Evolutionary conservation across 2,113 vertebrate genomes (phyloP).

Genomic region (Bufo bufo): DNA sequence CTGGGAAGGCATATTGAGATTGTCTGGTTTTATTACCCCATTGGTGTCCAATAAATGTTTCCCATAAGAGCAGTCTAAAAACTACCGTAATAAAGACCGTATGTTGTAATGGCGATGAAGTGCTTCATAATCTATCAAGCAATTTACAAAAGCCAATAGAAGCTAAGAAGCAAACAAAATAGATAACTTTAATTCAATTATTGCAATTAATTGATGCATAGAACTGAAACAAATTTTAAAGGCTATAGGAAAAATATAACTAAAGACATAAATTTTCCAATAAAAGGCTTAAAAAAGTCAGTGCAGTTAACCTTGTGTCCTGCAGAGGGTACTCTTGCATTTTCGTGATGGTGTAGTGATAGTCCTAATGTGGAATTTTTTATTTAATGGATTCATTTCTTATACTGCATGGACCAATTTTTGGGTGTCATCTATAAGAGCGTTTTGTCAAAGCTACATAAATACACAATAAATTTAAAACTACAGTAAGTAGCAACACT

Average conservation of each 20-base stretch:
- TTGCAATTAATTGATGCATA: not conserved
- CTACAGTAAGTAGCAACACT: no score
- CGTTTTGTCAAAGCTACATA: not conserved
- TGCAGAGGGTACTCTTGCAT: constrained; percentile 46
- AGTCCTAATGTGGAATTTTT: not conserved
- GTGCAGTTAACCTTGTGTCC: not conserved
- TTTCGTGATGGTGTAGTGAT: not conserved
- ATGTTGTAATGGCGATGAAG: constrained; percentile 28
- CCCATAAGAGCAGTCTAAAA: constrained; percentile 19
- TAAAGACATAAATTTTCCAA: not conserved
- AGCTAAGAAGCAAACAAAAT: not conserved
- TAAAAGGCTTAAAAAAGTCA: not conserved
- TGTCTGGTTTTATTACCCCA: not conserved
- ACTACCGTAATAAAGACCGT: constrained; percentile 27
- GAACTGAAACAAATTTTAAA: not conserved
- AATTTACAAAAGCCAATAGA: not conserved
- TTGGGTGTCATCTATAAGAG: not conserved
- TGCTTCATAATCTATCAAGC: constrained; percentile 20
- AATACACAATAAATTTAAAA: no score
- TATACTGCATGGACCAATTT: not conserved
- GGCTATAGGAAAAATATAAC: not conserved
- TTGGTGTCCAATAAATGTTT: constrained; percentile 20
- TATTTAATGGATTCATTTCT: not conserved
- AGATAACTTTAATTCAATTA: not conserved
- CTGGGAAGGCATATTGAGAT: not conserved